These are phyloP conservation scores for Lottia gigantea DNA, from an alignment of 2,888 invertebrate genomes.

Conservation along the genomic window DNA sequence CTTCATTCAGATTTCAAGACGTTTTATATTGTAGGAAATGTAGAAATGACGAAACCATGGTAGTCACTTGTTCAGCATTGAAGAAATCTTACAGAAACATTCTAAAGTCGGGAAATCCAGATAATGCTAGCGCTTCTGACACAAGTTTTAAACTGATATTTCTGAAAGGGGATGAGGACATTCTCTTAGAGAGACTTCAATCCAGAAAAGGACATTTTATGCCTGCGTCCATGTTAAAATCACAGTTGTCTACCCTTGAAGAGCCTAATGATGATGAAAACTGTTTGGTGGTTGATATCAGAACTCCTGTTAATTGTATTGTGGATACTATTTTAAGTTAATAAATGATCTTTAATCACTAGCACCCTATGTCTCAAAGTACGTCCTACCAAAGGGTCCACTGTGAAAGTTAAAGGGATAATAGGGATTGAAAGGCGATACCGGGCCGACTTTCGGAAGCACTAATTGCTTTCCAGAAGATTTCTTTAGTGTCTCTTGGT, in stretches of 20 bases:
- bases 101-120: constrained; percentile 32
- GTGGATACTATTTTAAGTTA: constrained; percentile 30
- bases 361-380: too few relatives aligned
- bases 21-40: constrained; percentile 26
- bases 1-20: too few relatives aligned
- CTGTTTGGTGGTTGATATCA: constrained; percentile 40
- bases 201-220: constrained; percentile 56
- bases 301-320: constrained; percentile 33
- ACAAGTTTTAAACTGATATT: constrained; percentile 40
- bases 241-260: constrained; percentile 57
- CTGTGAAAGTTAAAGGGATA: too few relatives aligned
- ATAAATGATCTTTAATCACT: too few relatives aligned
- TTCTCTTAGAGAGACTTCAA: constrained; percentile 42
- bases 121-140: not conserved
- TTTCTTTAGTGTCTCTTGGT: too few relatives aligned
- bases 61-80: constrained; percentile 65
- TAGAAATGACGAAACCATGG: constrained; percentile 27
- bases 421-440: too few relatives aligned
- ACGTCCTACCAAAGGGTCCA: too few relatives aligned
- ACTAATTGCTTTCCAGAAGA: too few relatives aligned
- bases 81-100: constrained; percentile 59
- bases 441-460: too few relatives aligned
- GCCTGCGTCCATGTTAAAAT: constrained; percentile 49
- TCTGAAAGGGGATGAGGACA: constrained; percentile 41
- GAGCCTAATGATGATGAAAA: constrained; percentile 37